phyloP scores from a whole-genome alignment of 1,140 invertebrate species.

The Chionoecetes opilio region DNA sequence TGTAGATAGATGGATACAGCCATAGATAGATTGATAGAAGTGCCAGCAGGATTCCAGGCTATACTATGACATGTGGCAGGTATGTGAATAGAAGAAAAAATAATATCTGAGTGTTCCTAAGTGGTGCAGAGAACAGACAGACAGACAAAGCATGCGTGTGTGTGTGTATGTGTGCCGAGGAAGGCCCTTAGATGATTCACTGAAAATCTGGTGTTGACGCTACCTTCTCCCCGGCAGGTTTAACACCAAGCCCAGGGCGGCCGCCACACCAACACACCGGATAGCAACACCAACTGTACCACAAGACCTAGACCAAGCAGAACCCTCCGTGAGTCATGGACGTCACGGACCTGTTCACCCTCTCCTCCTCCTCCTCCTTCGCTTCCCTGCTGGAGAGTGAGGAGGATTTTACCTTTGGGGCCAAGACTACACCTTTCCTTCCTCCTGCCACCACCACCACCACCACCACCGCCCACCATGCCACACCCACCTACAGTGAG shows the following conservation, averaged over 20 bases:
- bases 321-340: constrained; percentile 52
- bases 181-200: no score
- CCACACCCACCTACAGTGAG: neutral
- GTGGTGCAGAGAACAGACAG: no score
- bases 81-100: no score
- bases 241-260: constrained; percentile 48
- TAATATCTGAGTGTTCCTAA: no score
- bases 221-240: constrained; percentile 51
- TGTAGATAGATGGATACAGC: no score
- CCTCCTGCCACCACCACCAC: constrained; percentile 65
- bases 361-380: constrained; percentile 19
- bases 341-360: neutral
- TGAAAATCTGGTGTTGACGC: neutral
- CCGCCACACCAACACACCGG: constrained; percentile 58
- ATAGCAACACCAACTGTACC: constrained; percentile 39
- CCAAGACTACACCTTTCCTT: constrained; percentile 74
- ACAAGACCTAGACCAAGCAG: no score
- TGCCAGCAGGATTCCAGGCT: no score
- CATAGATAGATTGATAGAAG: no score
- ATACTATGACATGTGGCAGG: no score
- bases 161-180: no score
- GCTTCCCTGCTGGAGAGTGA: constrained; percentile 37
- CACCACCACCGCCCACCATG: neutral
- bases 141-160: no score
- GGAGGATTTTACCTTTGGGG: constrained; percentile 75